These are phyloP conservation scores for Octopus sinensis DNA, from an alignment of 1,140 invertebrate species.

Conservation along the genomic window DNA sequence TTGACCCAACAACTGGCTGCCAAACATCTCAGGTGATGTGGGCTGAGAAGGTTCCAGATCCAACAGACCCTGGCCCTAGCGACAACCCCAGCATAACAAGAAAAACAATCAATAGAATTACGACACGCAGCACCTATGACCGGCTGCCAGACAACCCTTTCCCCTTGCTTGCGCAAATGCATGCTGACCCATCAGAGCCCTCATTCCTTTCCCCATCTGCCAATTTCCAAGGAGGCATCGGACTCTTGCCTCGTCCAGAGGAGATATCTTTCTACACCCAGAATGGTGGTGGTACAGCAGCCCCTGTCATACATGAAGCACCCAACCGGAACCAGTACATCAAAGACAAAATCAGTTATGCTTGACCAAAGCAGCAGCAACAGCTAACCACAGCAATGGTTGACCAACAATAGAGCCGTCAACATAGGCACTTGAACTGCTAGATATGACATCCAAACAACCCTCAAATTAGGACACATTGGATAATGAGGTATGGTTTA, in stretches of 20 bases:
- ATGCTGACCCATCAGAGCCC: background rate
- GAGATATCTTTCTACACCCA: background rate
- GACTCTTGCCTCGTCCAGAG: background rate
- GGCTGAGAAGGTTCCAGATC: slow-evolving; percentile 39
- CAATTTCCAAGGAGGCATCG: background rate
- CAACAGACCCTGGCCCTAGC: slow-evolving; percentile 32
- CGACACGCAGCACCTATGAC: slow-evolving; percentile 33
- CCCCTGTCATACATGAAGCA: background rate
- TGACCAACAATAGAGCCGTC: no score
- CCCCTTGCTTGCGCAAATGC: slow-evolving; percentile 10
- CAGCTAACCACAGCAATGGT: no score
- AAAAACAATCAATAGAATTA: slow-evolving; percentile 42
- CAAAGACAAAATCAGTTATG: background rate
- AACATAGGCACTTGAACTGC: no score
- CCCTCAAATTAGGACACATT: no score
- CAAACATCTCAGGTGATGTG: slow-evolving; percentile 40
- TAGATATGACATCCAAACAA: no score
- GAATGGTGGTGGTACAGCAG: background rate
- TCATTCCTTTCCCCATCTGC: background rate
- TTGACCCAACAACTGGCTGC: slow-evolving; percentile 35
- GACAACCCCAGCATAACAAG: slow-evolving; percentile 41
- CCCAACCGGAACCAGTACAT: background rate
- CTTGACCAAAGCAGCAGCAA: background rate
- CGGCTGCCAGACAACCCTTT: slow-evolving; percentile 30
- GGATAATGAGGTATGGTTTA: no score